phyloP scores from a whole-genome alignment of 2,113 vertebrate species.

The Elanoides forficatus region DNA sequence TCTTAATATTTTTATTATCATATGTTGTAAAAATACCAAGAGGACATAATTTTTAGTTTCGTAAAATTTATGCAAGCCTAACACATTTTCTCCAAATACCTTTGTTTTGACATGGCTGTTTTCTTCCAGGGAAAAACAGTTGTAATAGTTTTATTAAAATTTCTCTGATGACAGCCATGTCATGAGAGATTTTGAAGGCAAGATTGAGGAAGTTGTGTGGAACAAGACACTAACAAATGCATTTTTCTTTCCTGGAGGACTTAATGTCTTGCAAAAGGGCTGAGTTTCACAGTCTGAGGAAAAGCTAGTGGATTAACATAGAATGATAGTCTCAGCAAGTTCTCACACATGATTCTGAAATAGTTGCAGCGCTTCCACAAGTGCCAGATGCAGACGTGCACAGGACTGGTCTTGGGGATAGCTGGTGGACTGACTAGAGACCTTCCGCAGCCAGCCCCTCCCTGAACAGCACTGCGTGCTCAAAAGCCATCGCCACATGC shows the following conservation, averaged over 20 bases:
- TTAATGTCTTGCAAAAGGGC: background rate
- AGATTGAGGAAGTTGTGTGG: background rate
- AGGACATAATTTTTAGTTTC: background rate
- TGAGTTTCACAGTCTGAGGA: background rate
- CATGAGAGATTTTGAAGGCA: background rate
- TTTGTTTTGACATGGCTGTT: background rate
- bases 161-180: background rate
- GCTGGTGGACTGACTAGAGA: background rate
- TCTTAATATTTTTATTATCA: background rate
- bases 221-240: background rate
- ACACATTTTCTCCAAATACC: background rate
- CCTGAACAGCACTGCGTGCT: background rate
- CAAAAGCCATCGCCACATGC: rapidly evolving
- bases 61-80: background rate
- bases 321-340: background rate
- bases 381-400: rapidly evolving
- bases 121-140: background rate
- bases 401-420: background rate
- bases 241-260: background rate
- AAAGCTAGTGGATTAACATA: background rate
- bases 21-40: background rate
- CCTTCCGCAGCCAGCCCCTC: background rate
- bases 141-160: background rate
- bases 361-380: background rate
- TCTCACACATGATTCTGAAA: background rate